A percentile compares a stretch with the other conserved stretches of the same genome.
Evolutionary conservation across 1,140 invertebrate species (phyloP).

Genomic region (Nasonia giraulti): DNA sequence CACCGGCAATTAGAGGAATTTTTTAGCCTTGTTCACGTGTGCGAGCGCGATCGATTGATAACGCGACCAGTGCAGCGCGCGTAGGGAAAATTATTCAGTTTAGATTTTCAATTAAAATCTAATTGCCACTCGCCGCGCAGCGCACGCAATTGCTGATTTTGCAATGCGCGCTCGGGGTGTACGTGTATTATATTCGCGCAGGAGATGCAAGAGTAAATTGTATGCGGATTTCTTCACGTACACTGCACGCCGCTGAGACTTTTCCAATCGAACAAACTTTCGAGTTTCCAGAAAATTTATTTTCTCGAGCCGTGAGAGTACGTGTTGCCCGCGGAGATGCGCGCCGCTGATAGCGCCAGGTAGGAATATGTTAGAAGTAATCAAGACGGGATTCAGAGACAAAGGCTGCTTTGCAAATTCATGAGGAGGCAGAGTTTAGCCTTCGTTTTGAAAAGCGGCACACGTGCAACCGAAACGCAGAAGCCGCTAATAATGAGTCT

Average conservation of each 20-base stretch:
- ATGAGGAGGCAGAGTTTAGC: not conserved
- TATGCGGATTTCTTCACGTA: slow-evolving; percentile 17
- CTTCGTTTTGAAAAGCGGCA: not conserved
- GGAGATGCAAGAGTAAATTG: not conserved
- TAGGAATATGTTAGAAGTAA: not conserved
- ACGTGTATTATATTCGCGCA: not conserved
- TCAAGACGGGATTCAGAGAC: not conserved
- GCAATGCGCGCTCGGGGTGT: not conserved
- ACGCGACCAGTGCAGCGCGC: not conserved
- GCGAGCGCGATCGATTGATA: slow-evolving; percentile 20
- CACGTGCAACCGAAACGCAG: too few species aligned
- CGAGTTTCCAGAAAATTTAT: slow-evolving; percentile 12
- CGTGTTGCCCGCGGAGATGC: not conserved
- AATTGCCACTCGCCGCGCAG: not conserved
- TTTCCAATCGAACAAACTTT: not conserved
- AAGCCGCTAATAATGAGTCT: too few species aligned
- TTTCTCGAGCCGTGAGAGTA: not conserved
- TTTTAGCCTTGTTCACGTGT: not conserved
- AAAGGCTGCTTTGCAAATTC: not conserved
- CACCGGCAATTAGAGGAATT: not conserved
- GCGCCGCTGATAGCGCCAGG: not conserved
- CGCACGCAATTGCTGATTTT: slow-evolving; percentile 15
- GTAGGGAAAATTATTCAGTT: slow-evolving; percentile 34
- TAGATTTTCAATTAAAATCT: slow-evolving; percentile 45
- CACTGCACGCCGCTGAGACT: not conserved